Conservation (phyloP, 2,797 vertebrate species). For the Echiichthys vipera region DNA sequence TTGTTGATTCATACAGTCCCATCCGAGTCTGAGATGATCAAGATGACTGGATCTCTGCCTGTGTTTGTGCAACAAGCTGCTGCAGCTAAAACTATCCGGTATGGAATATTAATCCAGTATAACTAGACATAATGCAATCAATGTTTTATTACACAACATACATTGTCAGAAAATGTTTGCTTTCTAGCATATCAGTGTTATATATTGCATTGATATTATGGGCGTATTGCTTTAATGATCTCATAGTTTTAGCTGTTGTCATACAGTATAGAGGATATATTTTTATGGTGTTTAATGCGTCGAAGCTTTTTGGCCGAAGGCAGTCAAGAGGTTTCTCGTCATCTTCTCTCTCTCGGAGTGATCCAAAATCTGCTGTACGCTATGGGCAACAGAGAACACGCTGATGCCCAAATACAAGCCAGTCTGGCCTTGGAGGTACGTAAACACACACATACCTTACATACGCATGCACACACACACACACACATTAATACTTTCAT, state of each 20-base stretch:
- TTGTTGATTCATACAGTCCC: not conserved
- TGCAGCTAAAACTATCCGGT: slow-evolving; percentile 86
- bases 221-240: not conserved
- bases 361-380: slow-evolving; percentile 84
- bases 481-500: slow-evolving; percentile 7
- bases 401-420: slow-evolving; percentile 87
- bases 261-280: not conserved
- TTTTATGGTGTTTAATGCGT: slow-evolving; percentile 12
- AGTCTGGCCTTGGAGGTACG: slow-evolving; percentile 86
- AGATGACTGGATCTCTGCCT: slow-evolving; percentile 66
- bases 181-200: too few relatives aligned
- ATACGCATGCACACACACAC: not conserved
- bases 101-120: slow-evolving; percentile 1
- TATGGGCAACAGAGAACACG: slow-evolving; percentile 87
- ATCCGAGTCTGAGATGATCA: slow-evolving; percentile 65
- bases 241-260: not conserved
- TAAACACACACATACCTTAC: not conserved
- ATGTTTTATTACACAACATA: not conserved
- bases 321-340: slow-evolving; percentile 75
- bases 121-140: not conserved
- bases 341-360: slow-evolving; percentile 85
- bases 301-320: slow-evolving; percentile 83
- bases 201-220: not conserved
- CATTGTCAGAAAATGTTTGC: not conserved
- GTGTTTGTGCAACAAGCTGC: slow-evolving; percentile 86